A percentile compares a stretch with the other conserved stretches of the same genome.
These are phyloP conservation scores for Diaperis boleti DNA, from an alignment of 2,888 invertebrate species.

Conservation along the genomic window DNA sequence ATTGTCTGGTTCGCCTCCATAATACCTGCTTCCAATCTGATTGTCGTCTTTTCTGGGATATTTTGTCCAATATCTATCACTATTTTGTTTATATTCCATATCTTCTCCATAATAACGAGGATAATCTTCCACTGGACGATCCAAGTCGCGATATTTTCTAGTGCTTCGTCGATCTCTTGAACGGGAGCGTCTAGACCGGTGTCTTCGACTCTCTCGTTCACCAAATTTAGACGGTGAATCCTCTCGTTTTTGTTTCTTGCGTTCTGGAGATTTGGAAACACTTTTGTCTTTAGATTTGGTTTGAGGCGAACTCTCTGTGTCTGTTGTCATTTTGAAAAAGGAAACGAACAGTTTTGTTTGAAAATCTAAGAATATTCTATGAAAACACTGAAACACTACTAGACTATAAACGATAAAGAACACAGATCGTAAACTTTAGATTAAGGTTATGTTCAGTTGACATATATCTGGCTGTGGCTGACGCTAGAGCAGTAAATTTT, in stretches of 20 bases:
- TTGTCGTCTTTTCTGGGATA: slow-evolving; percentile 62
- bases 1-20: slow-evolving; percentile 47
- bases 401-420: too few relatives aligned
- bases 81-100: slow-evolving; percentile 54
- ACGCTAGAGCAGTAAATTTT: too few relatives aligned
- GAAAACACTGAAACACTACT: too few relatives aligned
- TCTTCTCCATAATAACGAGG: slow-evolving; percentile 62
- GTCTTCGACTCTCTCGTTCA: slow-evolving; percentile 38
- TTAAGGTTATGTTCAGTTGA: too few relatives aligned
- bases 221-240: slow-evolving; percentile 15
- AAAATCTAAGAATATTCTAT: too few relatives aligned
- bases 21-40: slow-evolving; percentile 59
- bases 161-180: slow-evolving; percentile 39
- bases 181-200: slow-evolving; percentile 44
- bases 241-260: slow-evolving; percentile 40
- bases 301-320: slow-evolving; percentile 44
- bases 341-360: too few relatives aligned
- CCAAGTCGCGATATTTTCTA: slow-evolving; percentile 39
- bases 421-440: too few relatives aligned
- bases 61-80: slow-evolving; percentile 64
- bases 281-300: slow-evolving; percentile 37
- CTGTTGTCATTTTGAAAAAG: slow-evolving; percentile 46
- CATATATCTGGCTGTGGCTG: too few relatives aligned
- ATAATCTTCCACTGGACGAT: slow-evolving; percentile 46
- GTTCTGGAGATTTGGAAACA: slow-evolving; percentile 42